Conservation (phyloP, 2,113 vertebrate genomes). For the Sander vitreus region DNA sequence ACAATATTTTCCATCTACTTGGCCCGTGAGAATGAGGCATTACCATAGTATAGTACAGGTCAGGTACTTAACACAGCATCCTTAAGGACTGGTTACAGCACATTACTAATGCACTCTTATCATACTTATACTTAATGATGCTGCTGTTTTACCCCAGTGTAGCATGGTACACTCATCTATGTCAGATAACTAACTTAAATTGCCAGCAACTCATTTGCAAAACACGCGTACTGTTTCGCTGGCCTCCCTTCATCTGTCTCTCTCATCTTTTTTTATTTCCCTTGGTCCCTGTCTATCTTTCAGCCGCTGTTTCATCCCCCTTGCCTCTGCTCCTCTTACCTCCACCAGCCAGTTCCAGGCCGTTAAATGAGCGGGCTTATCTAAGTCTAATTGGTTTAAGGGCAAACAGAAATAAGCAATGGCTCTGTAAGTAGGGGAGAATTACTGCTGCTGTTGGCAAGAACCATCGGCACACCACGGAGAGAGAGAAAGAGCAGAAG, state of each 20-base stretch:
- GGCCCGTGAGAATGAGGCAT: conserved; percentile 41
- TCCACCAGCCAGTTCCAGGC: conserved; percentile 60
- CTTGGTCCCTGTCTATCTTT: conserved; percentile 38
- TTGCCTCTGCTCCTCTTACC: conserved; percentile 13
- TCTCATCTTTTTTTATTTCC: conserved; percentile 42
- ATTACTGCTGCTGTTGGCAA: conserved; percentile 70
- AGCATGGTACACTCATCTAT: neutral
- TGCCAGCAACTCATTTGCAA: conserved; percentile 63
- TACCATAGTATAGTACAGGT: conserved; percentile 18
- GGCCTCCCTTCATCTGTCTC: conserved; percentile 50
- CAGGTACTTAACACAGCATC: conserved; percentile 45
- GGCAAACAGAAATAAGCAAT: conserved; percentile 81
- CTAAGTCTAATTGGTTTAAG: conserved; percentile 82
- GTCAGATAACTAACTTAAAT: conserved; percentile 27
- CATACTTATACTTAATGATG: conserved; percentile 20
- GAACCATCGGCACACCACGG: conserved; percentile 36
- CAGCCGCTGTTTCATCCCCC: conserved; percentile 44
- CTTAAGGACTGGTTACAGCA: conserved; percentile 32
- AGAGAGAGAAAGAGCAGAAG: conserved; percentile 20
- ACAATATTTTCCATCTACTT: neutral
- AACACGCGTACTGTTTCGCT: conserved; percentile 43
- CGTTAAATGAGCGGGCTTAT: conserved; percentile 78
- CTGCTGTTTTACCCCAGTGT: conserved; percentile 36
- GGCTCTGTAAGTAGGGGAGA: conserved; percentile 69
- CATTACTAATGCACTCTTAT: conserved; percentile 52